Percentiles rank a stretch among this genome's conserved stretches.
phyloP scores from a whole-genome alignment of 2,113 vertebrate species.

The Boulengeromyrus knoepffleri region DNA sequence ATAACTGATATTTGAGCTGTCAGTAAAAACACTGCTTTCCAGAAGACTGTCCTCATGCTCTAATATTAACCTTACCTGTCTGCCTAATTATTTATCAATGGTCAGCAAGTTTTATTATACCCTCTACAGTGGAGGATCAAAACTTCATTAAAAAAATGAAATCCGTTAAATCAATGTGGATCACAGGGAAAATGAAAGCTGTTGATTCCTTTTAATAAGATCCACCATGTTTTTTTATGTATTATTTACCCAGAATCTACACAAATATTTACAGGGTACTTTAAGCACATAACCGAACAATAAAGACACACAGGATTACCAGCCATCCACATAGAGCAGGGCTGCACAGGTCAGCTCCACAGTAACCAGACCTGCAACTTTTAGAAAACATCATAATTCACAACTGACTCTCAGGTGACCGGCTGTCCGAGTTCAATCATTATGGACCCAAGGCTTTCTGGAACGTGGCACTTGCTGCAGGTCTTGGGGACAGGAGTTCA shows the following conservation, averaged over 20 bases:
- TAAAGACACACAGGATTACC: neutral
- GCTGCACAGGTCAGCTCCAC: neutral
- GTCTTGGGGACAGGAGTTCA: neutral
- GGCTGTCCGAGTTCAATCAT: neutral
- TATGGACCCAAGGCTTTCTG: neutral
- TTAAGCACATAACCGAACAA: neutral
- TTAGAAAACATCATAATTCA: neutral
- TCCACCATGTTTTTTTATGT: neutral
- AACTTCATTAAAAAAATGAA: neutral
- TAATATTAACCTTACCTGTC: neutral
- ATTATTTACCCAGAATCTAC: neutral
- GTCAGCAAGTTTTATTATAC: neutral
- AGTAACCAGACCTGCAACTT: neutral
- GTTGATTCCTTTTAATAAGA: neutral
- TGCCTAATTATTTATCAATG: neutral
- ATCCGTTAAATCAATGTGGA: neutral
- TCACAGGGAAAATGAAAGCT: neutral
- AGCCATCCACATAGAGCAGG: neutral
- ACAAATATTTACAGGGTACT: neutral
- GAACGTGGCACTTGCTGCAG: neutral
- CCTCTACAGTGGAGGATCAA: neutral
- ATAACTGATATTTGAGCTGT: neutral
- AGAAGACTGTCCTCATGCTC: neutral
- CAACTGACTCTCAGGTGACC: neutral
- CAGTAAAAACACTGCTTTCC: neutral